Evolutionary conservation across 2,888 invertebrate species (phyloP), one percentile per base, ranked within the genome.

Genomic region (Gordius sp.): DNA sequence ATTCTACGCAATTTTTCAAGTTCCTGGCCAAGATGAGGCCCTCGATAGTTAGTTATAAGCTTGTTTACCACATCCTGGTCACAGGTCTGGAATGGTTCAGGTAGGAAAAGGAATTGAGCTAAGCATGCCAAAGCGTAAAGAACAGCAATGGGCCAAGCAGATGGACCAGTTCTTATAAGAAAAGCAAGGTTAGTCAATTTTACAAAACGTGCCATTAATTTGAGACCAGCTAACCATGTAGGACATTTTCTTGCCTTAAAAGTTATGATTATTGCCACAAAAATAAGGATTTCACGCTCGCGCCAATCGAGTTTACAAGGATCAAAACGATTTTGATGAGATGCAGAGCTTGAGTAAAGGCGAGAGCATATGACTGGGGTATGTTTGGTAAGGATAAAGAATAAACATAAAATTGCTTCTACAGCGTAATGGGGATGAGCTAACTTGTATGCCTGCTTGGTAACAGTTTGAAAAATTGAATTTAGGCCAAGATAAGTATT

Each of bases 81-180:
- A n/a, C n/a, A n/a, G n/a, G n/a, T n/a, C n/a, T n/a, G n/a, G n/a
- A n/a, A n/a, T 13, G 47, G 47, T 47, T 47, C n/a, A n/a, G 47
- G 47, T 20, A 47, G 4, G 20, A 18, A 47, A 4, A 47, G 23
- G 20, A 47, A 47, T 47, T 47, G 16, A 20, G 4, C 8, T 18
- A 47, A 4, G 4, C 13, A 47, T 4, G 23, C 20, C 4, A 47
- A 4, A n/a, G 20, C 20, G 20, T 47, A 47, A 18, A 47, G 8
- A 47, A 20, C 23, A n/a, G 47, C 20, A 4, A 47, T 18, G 8
- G 20, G 16, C 8, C 8, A 18, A 4, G 47, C 47, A n/a, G 47
- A 47, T n/a, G 47, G 47, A 8, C 47, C 47, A n/a, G 47, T 18
- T 47, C 23, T 47, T 47, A 47, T 8, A 4, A 47, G 23, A n/a